A percentile compares a stretch with the other conserved stretches of the same genome.
phyloP scores from a whole-genome alignment of 2,113 vertebrate genomes.

The Alces alces region DNA sequence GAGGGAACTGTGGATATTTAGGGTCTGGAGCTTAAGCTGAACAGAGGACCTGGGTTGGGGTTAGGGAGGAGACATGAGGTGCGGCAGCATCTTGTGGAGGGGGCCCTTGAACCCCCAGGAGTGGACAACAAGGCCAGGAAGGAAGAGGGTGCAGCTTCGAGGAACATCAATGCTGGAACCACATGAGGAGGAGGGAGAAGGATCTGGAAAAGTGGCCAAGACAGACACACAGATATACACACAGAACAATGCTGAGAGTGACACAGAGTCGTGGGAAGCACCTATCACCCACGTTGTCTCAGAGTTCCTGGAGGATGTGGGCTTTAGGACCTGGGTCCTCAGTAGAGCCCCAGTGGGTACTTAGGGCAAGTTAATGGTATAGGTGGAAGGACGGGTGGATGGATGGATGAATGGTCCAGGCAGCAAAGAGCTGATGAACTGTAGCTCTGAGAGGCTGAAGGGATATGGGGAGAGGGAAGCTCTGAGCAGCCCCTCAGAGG shows the following conservation, averaged over 20 bases:
- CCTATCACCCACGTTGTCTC: background rate
- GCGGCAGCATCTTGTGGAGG: background rate
- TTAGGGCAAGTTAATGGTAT: background rate
- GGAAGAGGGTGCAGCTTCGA: rapidly evolving
- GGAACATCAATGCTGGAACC: background rate
- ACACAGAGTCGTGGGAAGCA: background rate
- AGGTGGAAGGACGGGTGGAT: no score
- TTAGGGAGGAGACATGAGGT: background rate
- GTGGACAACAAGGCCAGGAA: background rate
- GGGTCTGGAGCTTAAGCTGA: background rate
- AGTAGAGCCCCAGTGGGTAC: background rate
- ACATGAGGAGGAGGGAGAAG: background rate
- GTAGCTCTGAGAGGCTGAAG: background rate
- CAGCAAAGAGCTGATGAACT: background rate
- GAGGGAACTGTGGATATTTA: rapidly evolving
- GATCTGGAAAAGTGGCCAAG: background rate
- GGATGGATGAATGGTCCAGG: background rate
- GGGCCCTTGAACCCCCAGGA: background rate
- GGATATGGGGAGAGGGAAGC: background rate
- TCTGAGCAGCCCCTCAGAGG: background rate
- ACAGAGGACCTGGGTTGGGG: background rate
- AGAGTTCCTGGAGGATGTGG: background rate
- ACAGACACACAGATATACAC: rapidly evolving
- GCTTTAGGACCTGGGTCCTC: background rate
- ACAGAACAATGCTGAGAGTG: background rate